Evolutionary conservation across 2,113 vertebrate species (phyloP), one percentile per base, ranked within the genome.

Genomic region (Dasypus novemcinctus): DNA sequence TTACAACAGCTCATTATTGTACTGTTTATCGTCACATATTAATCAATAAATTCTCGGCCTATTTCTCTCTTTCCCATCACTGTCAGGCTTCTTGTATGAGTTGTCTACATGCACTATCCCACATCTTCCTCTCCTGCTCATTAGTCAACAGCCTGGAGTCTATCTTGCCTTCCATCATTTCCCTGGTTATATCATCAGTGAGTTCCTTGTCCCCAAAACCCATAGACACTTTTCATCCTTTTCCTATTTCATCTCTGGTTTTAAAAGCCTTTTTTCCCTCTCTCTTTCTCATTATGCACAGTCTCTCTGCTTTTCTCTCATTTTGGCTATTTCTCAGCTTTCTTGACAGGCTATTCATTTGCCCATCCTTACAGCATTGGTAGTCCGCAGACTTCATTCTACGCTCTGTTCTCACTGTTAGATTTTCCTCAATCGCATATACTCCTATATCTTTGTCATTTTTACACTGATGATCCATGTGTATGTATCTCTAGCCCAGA

Each of bases 1-100:
- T 61, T 66, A 12, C 7, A 9, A 3, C 0, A 4, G 12, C 3
- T 18, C 0, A 0, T 6, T 4, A 4, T 0, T 2, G 2, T 13
- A 0, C 0, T 1, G 5, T 3, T 1, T 12, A 0, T 8, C 7
- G 5, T 0, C 7, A 7, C 10, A 1, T 0, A 7, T 7, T 2
- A 7, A 11, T 7, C 11, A 3, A 17, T 14, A 14, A 2, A 61
- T 20, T 33, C 52, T 0, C 1, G 20, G 2, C 7, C 14, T 7
- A 9, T 2, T 10, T 0, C 18, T 7, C 31, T 10, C 33, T 20
- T 33, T 29, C 1, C 5, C 10, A 2, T 2, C 20, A 12, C 0
- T 4, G 66, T 1, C 2, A 3, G 66, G 33, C 27, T 52, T 33
- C 72, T 64, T 4, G 6, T 18, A 18, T 10, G 12, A 11, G 43